Conservation (phyloP, 2,113 vertebrate genomes). For the Malurus elegans region DNA sequence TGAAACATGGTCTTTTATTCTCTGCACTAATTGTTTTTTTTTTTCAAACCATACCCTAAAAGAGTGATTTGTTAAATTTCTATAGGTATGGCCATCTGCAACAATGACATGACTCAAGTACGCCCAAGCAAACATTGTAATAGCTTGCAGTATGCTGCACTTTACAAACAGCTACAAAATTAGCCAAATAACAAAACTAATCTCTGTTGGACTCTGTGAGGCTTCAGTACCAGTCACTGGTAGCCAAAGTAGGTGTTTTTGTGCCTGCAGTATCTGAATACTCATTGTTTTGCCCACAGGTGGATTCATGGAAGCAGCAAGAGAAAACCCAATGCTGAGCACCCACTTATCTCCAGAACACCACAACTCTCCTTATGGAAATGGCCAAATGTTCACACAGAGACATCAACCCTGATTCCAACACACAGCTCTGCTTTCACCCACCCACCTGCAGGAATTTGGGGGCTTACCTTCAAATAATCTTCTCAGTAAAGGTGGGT, state of each 20-base stretch:
- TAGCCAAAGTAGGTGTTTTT: background rate
- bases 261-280: background rate
- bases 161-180: background rate
- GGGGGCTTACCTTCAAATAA: background rate
- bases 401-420: background rate
- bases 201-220: background rate
- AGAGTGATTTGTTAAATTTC: background rate
- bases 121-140: background rate
- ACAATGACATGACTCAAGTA: background rate
- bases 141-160: background rate
- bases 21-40: background rate
- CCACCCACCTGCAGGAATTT: rapidly evolving
- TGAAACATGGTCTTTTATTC: background rate
- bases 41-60: background rate
- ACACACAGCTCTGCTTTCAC: background rate
- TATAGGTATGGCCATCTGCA: background rate
- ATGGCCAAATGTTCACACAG: background rate
- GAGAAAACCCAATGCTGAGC: background rate
- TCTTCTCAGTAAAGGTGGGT: background rate
- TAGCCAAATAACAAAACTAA: background rate
- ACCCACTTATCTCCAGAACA: background rate
- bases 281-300: background rate
- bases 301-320: background rate
- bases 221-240: background rate
- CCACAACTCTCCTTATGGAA: background rate